Base-by-base conservation (phyloP, 2,888 invertebrate genomes). In the Hyles lineata region DNA sequence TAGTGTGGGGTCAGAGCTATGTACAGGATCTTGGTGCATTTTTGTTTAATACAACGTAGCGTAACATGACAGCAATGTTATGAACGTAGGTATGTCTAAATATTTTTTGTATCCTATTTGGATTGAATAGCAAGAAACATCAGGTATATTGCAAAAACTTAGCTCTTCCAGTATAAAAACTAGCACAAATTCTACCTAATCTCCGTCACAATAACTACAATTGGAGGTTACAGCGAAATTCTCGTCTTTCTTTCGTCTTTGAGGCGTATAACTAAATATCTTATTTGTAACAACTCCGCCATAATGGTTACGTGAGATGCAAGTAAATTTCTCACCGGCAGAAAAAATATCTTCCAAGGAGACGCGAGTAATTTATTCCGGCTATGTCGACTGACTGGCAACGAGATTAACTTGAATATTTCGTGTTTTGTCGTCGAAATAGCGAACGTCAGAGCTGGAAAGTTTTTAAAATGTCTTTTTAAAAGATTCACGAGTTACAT, bases 301-400 rank as follows among this genome's bases (percentile, higher is more conserved):
- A 74, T 82, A 83, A 84, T 80, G 73, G 77, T 69, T 77, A 82
- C 84, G 83, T 85, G 83, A 79, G 77, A 75, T 79, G 84, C 79
- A 82, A 82, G 78, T 77, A 74, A 78, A 79, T 81, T 81, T 70
- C 59, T 72, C 73, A 75, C 70, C 71, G 72, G 72, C 52, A 70
- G 72, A 74, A 77, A 80, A 79, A 78, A 78, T 76, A 75, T 76
- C 74, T 76, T 76, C 58, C 73, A 73, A 69, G 72, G 74, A 72
- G 71, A 76, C 74, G 70, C 71, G 74, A 74, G 75, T 79, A 80
- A 83, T 81, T 79, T 82, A 85, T 85, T 83, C 82, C 55, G 25
- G 23, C 29, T 55, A 61, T 70, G 62, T 73, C 73, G 73, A 73
- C 61, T 73, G 73, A 73, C 75, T 76, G 60, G 55, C 32, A 23